Conservation (phyloP, 2,888 invertebrate species). For the Andrena minutula region DNA sequence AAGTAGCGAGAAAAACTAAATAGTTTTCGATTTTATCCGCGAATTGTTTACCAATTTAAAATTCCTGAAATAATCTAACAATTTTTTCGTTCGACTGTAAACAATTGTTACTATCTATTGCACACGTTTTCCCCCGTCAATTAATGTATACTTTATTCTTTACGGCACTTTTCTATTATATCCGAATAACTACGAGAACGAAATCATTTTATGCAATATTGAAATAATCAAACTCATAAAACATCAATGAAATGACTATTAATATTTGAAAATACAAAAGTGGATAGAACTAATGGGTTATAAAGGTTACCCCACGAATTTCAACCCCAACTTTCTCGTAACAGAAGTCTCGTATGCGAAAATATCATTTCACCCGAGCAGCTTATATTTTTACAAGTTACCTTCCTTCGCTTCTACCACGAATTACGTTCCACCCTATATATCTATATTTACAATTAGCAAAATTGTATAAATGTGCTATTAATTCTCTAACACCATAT, state of each 20-base stretch:
- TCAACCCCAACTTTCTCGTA: neutral
- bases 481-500: conserved; percentile 13
- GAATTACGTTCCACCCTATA: neutral
- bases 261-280: neutral
- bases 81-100: neutral
- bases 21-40: too few relatives aligned
- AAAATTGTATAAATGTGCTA: neutral
- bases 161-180: neutral
- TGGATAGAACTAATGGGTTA: neutral
- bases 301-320: neutral
- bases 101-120: neutral
- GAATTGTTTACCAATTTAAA: too few relatives aligned
- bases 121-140: neutral
- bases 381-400: neutral
- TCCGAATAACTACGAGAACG: neutral
- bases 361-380: neutral
- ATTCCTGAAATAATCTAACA: too few relatives aligned
- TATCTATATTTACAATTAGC: neutral
- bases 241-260: neutral
- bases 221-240: neutral
- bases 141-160: neutral
- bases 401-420: neutral
- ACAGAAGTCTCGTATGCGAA: neutral
- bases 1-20: too few relatives aligned
- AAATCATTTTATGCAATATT: neutral